Evolutionary conservation across 2,888 invertebrate species (phyloP), one percentile per base, ranked within the genome.

Genomic region (Phortica magna): DNA sequence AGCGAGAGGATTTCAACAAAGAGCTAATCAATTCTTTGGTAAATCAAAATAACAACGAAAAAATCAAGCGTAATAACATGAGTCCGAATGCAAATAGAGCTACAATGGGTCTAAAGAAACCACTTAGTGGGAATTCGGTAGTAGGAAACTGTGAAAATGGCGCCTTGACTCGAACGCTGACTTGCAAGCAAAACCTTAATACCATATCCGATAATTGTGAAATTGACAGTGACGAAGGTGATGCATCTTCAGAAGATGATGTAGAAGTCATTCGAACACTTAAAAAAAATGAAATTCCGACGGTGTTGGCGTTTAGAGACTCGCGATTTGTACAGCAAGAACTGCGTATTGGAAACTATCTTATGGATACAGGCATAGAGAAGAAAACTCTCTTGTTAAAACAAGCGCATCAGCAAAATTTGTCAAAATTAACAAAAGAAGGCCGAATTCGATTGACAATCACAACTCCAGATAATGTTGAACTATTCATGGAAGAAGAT

Each of bases 321-420:
- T 91, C 92, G 5, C 89, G 90, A n/a, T 90, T 92, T 82, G 91
- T 92, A 17, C 90, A 91, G 74, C 92, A 92, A 79, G 92, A 92
- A 78, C 79, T 92, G 77, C 89, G 91, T 53, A 92, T 92, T 77
- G 92, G 92, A 5, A 92, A 92, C 77, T 90, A 89, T 73, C 84
- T 89, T 2, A 91, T 92, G 91, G 91, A 92, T 80, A 91, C 91
- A 2, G 92, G 91, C 12, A 91, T 92, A 42, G 89, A 91, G 48
- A 91, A 91, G 84, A 89, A 90, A 79, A 83, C 89, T 0, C 48
- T 91, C 42, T 70, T 83, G 14, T 83, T 83, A 7, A 83, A 84
- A 9, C 85, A 85, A 77, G 84, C 84, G 0, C 87, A 76, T 64
- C 75, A 84, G 73, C 81, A 79, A 64, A 86, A 80, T 10, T 78